phyloP scores from a whole-genome alignment of 2,113 vertebrate species.

The Myotis lucifugus region DNA sequence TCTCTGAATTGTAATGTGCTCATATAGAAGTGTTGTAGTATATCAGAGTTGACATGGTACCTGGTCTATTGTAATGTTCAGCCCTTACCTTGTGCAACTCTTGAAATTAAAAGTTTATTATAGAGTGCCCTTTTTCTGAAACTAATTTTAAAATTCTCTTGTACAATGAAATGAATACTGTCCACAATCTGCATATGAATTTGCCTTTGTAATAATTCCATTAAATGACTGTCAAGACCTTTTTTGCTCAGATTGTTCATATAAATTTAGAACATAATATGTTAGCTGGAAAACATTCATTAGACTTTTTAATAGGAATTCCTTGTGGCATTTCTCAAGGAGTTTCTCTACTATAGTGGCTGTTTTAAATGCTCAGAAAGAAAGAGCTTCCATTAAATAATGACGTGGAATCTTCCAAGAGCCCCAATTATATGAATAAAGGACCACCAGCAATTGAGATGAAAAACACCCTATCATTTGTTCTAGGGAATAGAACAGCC shows the following conservation, averaged over 20 bases:
- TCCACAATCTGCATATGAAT: conserved; percentile 79
- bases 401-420: not conserved
- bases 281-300: conserved; percentile 76
- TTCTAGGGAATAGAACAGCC: not conserved
- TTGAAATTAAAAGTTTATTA: conserved; percentile 87
- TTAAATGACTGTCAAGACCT: conserved; percentile 73
- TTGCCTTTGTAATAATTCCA: conserved; percentile 81
- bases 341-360: conserved; percentile 5
- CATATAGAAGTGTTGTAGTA: conserved; percentile 87
- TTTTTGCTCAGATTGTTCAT: conserved; percentile 69
- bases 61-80: conserved; percentile 85
- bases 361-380: conserved; percentile 13
- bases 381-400: not conserved
- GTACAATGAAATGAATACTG: conserved; percentile 77
- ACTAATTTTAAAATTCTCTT: conserved; percentile 81
- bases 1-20: conserved; percentile 87
- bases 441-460: not conserved
- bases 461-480: not conserved
- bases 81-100: conserved; percentile 79
- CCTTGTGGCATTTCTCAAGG: conserved; percentile 53
- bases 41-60: conserved; percentile 88
- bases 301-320: conserved; percentile 69
- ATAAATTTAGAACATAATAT: conserved; percentile 79
- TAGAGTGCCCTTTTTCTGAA: conserved; percentile 78
- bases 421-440: not conserved